phyloP scores from a whole-genome alignment of 2,797 vertebrate genomes.

The Otus scops region DNA sequence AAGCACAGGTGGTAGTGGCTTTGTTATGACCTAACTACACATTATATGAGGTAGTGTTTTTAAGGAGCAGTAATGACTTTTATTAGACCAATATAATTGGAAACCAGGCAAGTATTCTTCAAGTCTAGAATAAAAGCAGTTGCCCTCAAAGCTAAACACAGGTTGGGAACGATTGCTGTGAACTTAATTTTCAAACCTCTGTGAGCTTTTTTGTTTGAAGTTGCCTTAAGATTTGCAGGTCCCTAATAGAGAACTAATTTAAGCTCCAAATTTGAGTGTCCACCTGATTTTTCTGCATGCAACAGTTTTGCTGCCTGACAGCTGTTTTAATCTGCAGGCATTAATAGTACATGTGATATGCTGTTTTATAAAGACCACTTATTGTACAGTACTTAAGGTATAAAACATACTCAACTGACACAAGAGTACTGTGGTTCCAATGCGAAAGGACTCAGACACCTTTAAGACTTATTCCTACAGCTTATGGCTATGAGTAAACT shows the following conservation, averaged over 20 bases:
- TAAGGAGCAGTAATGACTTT: background rate
- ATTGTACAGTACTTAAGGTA: background rate
- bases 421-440: background rate
- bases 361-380: background rate
- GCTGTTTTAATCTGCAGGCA: slow-evolving; percentile 7
- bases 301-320: background rate
- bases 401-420: background rate
- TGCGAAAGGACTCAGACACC: background rate
- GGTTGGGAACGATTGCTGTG: background rate
- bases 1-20: background rate
- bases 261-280: background rate
- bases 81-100: background rate
- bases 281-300: background rate
- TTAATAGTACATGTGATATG: background rate
- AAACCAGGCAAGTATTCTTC: background rate
- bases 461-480: background rate
- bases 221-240: background rate
- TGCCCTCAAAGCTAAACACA: background rate
- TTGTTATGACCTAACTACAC: background rate
- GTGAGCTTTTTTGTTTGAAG: background rate
- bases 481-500: background rate
- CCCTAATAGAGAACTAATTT: background rate
- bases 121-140: background rate
- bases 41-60: background rate
- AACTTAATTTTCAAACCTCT: slow-evolving; percentile 1